Conservation (phyloP, 1,140 invertebrate species). For the Eumaeus atala region DNA sequence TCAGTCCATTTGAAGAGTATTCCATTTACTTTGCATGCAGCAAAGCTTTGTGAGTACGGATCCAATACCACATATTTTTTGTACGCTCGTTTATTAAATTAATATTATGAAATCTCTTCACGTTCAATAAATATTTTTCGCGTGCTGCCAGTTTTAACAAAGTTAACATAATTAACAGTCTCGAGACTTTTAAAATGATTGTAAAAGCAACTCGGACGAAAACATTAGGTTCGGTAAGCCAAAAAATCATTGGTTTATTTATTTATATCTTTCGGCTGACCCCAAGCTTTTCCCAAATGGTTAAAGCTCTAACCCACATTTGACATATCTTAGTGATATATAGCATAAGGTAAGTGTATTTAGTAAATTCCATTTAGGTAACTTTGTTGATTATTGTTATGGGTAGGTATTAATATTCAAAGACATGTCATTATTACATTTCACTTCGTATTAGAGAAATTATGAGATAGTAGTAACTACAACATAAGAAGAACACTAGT, state of each 20-base stretch:
- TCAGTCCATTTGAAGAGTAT: too few relatives aligned
- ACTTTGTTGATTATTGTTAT: too few relatives aligned
- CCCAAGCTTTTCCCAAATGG: conserved; percentile 8
- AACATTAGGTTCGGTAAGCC: not conserved
- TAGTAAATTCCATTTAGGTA: not conserved
- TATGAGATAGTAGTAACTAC: too few relatives aligned
- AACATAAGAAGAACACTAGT: too few relatives aligned
- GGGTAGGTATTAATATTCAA: too few relatives aligned
- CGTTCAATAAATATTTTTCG: not conserved
- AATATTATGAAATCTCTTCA: not conserved
- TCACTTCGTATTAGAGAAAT: too few relatives aligned
- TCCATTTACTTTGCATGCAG: too few relatives aligned
- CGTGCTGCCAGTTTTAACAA: not conserved
- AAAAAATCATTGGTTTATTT: conserved; percentile 2
- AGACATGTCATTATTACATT: too few relatives aligned
- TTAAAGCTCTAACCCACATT: conserved; percentile 4
- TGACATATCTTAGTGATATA: conserved; percentile 6
- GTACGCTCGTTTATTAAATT: too few relatives aligned
- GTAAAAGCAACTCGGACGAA: not conserved
- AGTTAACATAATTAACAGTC: not conserved
- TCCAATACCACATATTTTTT: too few relatives aligned
- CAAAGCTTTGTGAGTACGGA: too few relatives aligned
- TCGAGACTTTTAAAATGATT: conserved; percentile 5
- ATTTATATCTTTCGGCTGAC: conserved; percentile 8
- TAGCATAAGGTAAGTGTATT: conserved; percentile 2